These are phyloP conservation scores for Phyllotreta cruciferae DNA, from an alignment of 2,888 invertebrate genomes.

Conservation along the genomic window DNA sequence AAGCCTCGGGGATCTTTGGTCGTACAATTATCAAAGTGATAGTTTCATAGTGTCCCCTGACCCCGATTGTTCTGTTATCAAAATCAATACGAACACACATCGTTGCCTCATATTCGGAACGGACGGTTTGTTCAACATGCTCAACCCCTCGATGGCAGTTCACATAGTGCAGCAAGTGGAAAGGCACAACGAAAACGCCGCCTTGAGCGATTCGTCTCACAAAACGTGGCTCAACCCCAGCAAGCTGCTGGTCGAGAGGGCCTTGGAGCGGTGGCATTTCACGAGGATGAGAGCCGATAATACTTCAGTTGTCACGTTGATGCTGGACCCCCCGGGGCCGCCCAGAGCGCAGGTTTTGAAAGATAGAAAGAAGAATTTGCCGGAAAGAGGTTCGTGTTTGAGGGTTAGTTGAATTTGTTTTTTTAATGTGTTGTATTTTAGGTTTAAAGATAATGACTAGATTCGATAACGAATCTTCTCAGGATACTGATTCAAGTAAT, in stretches of 20 bases:
- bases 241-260: slow-evolving; percentile 84
- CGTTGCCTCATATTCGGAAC: slow-evolving; percentile 94
- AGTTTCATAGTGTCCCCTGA: slow-evolving; percentile 98
- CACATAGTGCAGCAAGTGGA: slow-evolving; percentile 84
- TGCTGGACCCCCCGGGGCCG: slow-evolving; percentile 89
- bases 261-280: slow-evolving; percentile 81
- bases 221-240: slow-evolving; percentile 87
- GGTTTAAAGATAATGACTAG: slow-evolving; percentile 57
- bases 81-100: slow-evolving; percentile 78
- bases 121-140: slow-evolving; percentile 97
- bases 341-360: slow-evolving; percentile 71
- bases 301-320: slow-evolving; percentile 90
- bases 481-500: slow-evolving; percentile 32
- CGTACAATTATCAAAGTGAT: slow-evolving; percentile 89
- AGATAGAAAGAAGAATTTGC: slow-evolving; percentile 51
- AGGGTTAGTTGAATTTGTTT: neutral
- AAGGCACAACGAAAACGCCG: slow-evolving; percentile 75
- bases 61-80: slow-evolving; percentile 90
- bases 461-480: slow-evolving; percentile 44
- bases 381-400: slow-evolving; percentile 41
- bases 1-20: slow-evolving; percentile 97
- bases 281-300: slow-evolving; percentile 94
- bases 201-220: slow-evolving; percentile 60
- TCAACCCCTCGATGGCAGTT: slow-evolving; percentile 81
- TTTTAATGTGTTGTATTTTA: slow-evolving; percentile 18